Evolutionary conservation across 2,888 invertebrate genomes (phyloP).

Genomic region (Nasonia oneida): DNA sequence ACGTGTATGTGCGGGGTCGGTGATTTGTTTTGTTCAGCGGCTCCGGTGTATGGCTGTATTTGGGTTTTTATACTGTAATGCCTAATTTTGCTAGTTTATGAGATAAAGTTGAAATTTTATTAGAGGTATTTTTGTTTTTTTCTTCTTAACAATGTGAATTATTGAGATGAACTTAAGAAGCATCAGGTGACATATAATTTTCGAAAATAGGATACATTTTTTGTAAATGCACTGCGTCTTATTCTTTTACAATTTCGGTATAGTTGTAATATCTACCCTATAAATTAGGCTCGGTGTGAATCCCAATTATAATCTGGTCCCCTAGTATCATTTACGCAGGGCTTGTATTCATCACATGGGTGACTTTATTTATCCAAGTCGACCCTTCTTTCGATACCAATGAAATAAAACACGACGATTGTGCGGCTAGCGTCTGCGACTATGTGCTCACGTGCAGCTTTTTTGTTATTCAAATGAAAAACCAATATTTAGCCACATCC

Average conservation of each 20-base stretch:
- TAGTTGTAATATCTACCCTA: too few relatives aligned
- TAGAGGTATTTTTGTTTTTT: background rate
- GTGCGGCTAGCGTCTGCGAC: background rate
- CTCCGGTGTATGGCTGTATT: background rate
- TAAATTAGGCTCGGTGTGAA: background rate
- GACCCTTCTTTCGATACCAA: constrained; percentile 25
- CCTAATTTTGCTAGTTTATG: background rate
- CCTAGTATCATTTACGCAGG: constrained; percentile 8
- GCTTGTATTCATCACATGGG: background rate
- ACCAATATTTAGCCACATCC: constrained; percentile 41
- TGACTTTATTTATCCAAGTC: constrained; percentile 5
- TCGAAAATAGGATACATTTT: too few relatives aligned
- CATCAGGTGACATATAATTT: too few relatives aligned
- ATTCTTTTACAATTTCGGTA: too few relatives aligned
- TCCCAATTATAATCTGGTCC: background rate
- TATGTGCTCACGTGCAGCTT: constrained; percentile 11
- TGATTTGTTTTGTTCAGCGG: background rate
- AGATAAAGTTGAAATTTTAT: background rate
- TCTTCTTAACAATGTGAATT: too few relatives aligned
- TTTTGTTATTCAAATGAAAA: constrained; percentile 47
- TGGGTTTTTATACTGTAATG: background rate
- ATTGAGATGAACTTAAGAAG: too few relatives aligned
- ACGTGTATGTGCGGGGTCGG: background rate
- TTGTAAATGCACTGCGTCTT: too few relatives aligned
- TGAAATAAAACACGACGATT: background rate